These are phyloP conservation scores for Lepidocyrtoides sp. DNA, from an alignment of 2,888 invertebrate species.

Conservation along the genomic window DNA sequence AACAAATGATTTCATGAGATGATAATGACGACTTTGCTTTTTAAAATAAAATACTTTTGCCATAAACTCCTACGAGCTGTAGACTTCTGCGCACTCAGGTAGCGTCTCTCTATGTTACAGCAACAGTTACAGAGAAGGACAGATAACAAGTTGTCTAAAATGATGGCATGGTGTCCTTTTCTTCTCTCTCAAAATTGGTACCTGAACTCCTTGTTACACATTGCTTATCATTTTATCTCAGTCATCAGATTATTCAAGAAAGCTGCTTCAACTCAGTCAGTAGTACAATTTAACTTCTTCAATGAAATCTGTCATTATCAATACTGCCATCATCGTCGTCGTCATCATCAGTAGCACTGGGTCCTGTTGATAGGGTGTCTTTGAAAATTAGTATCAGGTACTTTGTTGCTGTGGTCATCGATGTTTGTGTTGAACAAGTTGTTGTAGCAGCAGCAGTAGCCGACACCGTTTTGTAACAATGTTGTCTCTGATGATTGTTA, in stretches of 20 bases:
- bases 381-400: constrained; percentile 71
- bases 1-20: constrained; percentile 14
- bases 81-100: constrained; percentile 38
- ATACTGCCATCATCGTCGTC: constrained; percentile 19
- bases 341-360: background rate
- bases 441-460: constrained; percentile 32
- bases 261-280: constrained; percentile 61
- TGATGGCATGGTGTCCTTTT: constrained; percentile 73
- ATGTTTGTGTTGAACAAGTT: constrained; percentile 2
- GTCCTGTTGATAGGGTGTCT: constrained; percentile 36
- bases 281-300: constrained; percentile 57
- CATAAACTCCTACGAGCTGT: constrained; percentile 47
- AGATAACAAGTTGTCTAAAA: constrained; percentile 72
- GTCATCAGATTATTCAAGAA: constrained; percentile 70
- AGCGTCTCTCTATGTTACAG: constrained; percentile 60
- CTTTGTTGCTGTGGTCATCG: constrained; percentile 53
- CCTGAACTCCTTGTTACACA: constrained; percentile 80
- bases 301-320: constrained; percentile 71
- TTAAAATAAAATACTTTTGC: constrained; percentile 46
- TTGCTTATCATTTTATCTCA: constrained; percentile 57
- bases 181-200: constrained; percentile 74
- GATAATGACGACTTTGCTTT: constrained; percentile 20
- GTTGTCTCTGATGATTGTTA: constrained; percentile 54
- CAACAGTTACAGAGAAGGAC: constrained; percentile 72
- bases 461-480: constrained; percentile 80